A percentile compares a stretch with the other conserved stretches of the same genome.
These are phyloP conservation scores for Brachionus asplanchnoidis DNA, from an alignment of 1,140 invertebrate species.

Conservation along the genomic window DNA sequence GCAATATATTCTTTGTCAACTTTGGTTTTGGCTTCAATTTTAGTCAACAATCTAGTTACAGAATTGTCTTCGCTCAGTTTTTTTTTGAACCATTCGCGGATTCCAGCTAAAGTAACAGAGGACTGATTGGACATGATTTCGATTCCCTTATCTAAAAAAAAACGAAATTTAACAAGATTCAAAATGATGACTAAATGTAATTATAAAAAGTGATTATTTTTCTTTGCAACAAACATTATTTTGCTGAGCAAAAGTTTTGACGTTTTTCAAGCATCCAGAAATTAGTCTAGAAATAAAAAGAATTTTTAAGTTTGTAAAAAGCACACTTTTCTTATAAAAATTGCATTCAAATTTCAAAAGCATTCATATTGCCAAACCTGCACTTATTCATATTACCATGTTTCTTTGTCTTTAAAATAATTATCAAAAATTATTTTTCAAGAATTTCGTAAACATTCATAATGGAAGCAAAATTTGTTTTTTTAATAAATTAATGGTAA, in stretches of 20 bases:
- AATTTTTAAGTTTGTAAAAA: not conserved
- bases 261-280: not conserved
- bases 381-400: not conserved
- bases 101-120: constrained; percentile 7
- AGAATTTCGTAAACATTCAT: not conserved
- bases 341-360: not conserved
- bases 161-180: not conserved
- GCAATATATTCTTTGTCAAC: constrained; percentile 36
- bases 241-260: not conserved
- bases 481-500: not conserved
- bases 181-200: not conserved
- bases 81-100: not conserved
- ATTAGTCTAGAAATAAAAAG: not conserved
- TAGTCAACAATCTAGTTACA: not conserved
- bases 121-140: constrained; percentile 34
- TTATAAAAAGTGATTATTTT: not conserved
- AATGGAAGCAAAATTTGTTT: not conserved
- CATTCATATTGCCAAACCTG: not conserved
- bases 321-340: not conserved
- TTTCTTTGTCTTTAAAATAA: not conserved
- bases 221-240: not conserved
- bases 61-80: not conserved
- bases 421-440: not conserved
- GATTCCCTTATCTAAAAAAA: not conserved
- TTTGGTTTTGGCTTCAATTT: constrained; percentile 24